A percentile compares a stretch with the other conserved stretches of the same genome.
Conservation (phyloP, 37 sponge, comb jelly and placozoan genomes). For the Petrosia ficiformis region DNA sequence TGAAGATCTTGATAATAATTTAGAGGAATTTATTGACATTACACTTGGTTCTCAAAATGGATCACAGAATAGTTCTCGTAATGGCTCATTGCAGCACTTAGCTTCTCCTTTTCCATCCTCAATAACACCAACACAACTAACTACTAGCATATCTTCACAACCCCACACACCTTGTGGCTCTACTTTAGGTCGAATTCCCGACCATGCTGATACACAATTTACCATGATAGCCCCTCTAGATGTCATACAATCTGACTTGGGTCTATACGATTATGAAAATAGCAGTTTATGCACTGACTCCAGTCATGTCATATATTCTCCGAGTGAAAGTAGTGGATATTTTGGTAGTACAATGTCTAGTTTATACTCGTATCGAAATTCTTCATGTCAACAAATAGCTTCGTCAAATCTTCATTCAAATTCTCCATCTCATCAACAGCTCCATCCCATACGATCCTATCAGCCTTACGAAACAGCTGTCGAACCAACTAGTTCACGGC, state of each 20-base stretch:
- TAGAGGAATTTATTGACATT: constrained; percentile 24
- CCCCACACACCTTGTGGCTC: neutral
- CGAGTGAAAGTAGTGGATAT: constrained; percentile 44
- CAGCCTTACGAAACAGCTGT: neutral
- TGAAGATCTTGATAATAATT: constrained; percentile 3
- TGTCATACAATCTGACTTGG: constrained; percentile 37
- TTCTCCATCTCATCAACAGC: constrained; percentile 1
- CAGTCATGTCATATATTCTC: constrained; percentile 29
- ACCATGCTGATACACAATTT: constrained; percentile 10
- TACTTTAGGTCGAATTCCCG: neutral
- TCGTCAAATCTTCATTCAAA: neutral
- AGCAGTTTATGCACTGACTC: constrained; percentile 7
- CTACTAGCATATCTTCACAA: no score
- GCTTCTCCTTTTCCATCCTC: constrained; percentile 6
- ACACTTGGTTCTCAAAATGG: constrained; percentile 13
- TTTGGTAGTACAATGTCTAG: constrained; percentile 56
- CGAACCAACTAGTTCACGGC: neutral
- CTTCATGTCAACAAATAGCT: constrained; percentile 38
- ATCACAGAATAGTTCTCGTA: constrained; percentile 14
- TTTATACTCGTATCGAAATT: constrained; percentile 34
- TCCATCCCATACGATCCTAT: neutral
- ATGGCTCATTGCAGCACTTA: constrained; percentile 33
- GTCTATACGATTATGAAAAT: constrained; percentile 33
- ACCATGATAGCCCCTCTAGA: constrained; percentile 39
- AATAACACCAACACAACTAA: constrained; percentile 1